Conservation (phyloP, 2,113 vertebrate genomes). For the Aphyosemion australe region DNA sequence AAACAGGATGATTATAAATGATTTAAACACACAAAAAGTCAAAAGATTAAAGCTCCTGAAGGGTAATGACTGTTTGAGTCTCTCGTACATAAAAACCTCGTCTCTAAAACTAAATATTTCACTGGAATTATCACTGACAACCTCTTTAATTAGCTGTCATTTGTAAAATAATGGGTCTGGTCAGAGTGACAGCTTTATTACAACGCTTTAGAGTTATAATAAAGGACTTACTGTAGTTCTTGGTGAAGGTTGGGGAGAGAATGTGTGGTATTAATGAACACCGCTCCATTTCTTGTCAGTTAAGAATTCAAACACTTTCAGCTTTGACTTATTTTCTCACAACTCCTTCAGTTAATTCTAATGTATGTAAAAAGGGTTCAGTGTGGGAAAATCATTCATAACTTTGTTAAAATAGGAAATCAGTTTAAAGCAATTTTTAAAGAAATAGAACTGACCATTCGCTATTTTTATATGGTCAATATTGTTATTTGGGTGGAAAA, state of each 20-base stretch:
- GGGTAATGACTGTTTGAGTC: background rate
- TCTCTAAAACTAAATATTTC: conserved; percentile 1
- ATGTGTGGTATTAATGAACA: background rate
- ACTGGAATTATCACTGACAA: background rate
- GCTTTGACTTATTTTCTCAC: background rate
- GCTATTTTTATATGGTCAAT: too few species aligned
- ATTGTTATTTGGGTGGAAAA: too few species aligned
- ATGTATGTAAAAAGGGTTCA: too few species aligned
- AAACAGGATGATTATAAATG: background rate
- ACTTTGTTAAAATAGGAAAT: too few species aligned
- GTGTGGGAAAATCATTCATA: too few species aligned
- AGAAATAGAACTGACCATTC: too few species aligned
- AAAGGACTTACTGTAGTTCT: background rate
- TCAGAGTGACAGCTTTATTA: background rate
- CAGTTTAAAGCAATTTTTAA: too few species aligned
- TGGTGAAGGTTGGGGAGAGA: background rate
- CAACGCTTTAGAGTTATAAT: background rate
- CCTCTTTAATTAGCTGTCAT: conserved; percentile 5
- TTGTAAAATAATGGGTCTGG: background rate
- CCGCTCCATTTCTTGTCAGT: background rate
- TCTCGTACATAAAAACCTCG: background rate
- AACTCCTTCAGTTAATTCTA: background rate
- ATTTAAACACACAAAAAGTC: background rate
- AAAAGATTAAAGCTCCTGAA: background rate
- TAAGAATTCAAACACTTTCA: background rate